phyloP scores from a whole-genome alignment of 1,140 invertebrate genomes.

The Oreohelix idahoensis region DNA sequence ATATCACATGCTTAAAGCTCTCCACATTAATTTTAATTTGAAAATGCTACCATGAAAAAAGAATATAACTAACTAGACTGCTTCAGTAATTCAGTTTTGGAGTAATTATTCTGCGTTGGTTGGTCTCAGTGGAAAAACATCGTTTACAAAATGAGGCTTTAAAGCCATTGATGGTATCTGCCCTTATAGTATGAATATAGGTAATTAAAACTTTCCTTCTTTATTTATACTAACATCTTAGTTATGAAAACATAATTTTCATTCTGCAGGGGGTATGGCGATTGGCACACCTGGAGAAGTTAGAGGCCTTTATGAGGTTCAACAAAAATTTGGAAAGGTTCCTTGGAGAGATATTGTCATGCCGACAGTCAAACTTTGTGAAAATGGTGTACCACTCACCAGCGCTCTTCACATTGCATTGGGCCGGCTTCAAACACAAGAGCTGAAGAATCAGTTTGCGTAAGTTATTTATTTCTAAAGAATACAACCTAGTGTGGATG shows the following conservation, averaged over 20 bases:
- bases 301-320: slow-evolving; percentile 21
- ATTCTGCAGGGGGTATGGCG: slow-evolving; percentile 7
- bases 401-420: slow-evolving; percentile 17
- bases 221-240: not conserved
- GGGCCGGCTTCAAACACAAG: not conserved
- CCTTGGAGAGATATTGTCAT: slow-evolving; percentile 25
- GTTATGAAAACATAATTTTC: not conserved
- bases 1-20: too few relatives aligned
- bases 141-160: not conserved
- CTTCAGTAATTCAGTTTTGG: not conserved
- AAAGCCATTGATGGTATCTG: not conserved
- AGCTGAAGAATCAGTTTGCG: slow-evolving; percentile 2
- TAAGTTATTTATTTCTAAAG: slow-evolving; percentile 10
- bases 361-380: slow-evolving; percentile 27
- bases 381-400: slow-evolving; percentile 24
- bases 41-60: too few relatives aligned
- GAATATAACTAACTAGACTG: not conserved
- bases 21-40: too few relatives aligned
- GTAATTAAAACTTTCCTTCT: not conserved
- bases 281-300: slow-evolving; percentile 2
- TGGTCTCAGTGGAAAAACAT: not conserved
- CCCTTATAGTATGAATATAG: not conserved
- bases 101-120: not conserved
- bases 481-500: not conserved
- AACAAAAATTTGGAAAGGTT: slow-evolving; percentile 5